These are phyloP conservation scores for Emesis furor DNA, from an alignment of 2,888 invertebrate species.

Conservation along the genomic window DNA sequence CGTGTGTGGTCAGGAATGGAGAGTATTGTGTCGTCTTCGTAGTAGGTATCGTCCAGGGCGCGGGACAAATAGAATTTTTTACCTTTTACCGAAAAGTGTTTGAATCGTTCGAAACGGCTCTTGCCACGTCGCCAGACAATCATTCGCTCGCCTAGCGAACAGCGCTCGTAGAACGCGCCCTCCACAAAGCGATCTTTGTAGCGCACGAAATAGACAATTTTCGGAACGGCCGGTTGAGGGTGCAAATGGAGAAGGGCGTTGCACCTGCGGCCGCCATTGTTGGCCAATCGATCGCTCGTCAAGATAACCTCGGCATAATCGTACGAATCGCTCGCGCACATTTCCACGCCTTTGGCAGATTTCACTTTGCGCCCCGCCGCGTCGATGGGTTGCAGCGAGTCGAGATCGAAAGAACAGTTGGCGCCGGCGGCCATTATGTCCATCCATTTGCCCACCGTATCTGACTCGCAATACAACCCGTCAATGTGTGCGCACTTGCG, in stretches of 20 bases:
- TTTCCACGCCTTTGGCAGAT: slow-evolving; percentile 24
- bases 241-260: slow-evolving; percentile 20
- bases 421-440: slow-evolving; percentile 21
- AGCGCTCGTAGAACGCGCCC: not conserved
- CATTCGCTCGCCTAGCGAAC: slow-evolving; percentile 1
- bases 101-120: slow-evolving; percentile 19
- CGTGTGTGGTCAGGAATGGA: slow-evolving; percentile 6
- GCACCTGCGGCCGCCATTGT: slow-evolving; percentile 9
- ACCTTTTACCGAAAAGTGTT: slow-evolving; percentile 10
- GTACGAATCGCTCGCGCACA: slow-evolving; percentile 16
- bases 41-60: slow-evolving; percentile 2
- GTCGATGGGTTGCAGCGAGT: slow-evolving; percentile 14
- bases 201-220: slow-evolving; percentile 21
- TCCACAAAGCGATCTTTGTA: too few relatives aligned
- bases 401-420: slow-evolving; percentile 23
- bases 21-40: slow-evolving; percentile 11
- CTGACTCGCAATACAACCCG: slow-evolving; percentile 20
- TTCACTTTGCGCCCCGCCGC: slow-evolving; percentile 16
- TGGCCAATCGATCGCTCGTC: slow-evolving; percentile 26
- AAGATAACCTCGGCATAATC: slow-evolving; percentile 20
- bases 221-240: not conserved
- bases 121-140: slow-evolving; percentile 17
- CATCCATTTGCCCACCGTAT: slow-evolving; percentile 17
- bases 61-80: slow-evolving; percentile 12
- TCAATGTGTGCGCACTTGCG: slow-evolving; percentile 25